phyloP scores from a whole-genome alignment of 2,797 vertebrate species.

The Scarus forsteni region DNA sequence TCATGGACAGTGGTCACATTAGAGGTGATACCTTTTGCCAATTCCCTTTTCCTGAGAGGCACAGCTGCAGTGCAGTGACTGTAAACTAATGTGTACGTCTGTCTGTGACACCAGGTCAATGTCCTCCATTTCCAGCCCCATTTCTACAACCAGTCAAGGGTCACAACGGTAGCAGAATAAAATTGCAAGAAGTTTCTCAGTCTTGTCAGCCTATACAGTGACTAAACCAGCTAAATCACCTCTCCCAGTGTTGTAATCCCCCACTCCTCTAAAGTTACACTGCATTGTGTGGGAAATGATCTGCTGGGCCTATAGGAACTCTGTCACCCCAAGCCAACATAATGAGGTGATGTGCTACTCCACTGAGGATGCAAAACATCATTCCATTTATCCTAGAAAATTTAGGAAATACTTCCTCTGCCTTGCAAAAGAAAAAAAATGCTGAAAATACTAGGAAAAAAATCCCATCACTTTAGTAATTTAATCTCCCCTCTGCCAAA shows the following conservation, averaged over 20 bases:
- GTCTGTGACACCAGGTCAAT: constrained; percentile 67
- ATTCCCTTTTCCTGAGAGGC: constrained; percentile 60
- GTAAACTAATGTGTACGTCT: constrained; percentile 65
- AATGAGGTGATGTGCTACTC: constrained; percentile 68
- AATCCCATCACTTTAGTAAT: constrained; percentile 78
- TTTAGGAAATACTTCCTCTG: constrained; percentile 69
- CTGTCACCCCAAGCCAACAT: constrained; percentile 57
- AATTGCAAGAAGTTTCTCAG: constrained; percentile 73
- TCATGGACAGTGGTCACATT: constrained; percentile 48
- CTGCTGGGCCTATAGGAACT: constrained; percentile 67
- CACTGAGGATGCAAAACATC: constrained; percentile 58
- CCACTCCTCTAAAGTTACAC: constrained; percentile 78
- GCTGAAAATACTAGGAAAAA: constrained; percentile 55
- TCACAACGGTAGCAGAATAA: constrained; percentile 69
- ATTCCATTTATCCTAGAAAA: constrained; percentile 60
- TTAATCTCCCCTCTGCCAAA: constrained; percentile 73
- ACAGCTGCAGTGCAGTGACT: constrained; percentile 66
- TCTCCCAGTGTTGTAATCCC: constrained; percentile 77
- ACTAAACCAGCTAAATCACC: constrained; percentile 75
- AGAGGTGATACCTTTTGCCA: constrained; percentile 56
- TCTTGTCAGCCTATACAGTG: constrained; percentile 65
- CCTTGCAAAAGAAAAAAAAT: constrained; percentile 41
- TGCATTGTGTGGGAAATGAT: constrained; percentile 79
- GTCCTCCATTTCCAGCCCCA: constrained; percentile 71
- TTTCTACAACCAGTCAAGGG: constrained; percentile 70